Evolutionary conservation across 2,113 vertebrate species (phyloP).

Genomic region (Australoheros scitulus): DNA sequence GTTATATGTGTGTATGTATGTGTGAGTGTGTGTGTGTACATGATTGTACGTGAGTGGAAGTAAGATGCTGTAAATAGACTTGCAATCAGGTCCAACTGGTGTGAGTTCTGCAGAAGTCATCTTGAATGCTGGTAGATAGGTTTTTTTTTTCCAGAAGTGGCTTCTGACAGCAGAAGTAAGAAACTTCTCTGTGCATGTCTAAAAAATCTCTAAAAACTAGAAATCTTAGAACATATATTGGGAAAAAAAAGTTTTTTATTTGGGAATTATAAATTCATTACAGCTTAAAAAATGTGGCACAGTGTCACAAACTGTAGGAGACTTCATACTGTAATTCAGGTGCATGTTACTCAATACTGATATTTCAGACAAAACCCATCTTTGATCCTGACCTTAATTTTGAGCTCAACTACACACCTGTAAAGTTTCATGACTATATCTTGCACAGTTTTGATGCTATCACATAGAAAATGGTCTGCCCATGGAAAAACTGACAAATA

Average conservation of each 20-base stretch:
- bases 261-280: neutral
- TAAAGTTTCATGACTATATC: neutral
- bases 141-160: conserved; percentile 47
- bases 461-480: neutral
- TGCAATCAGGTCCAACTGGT: conserved; percentile 35
- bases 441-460: neutral
- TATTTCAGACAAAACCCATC: neutral
- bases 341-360: neutral
- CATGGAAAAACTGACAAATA: neutral
- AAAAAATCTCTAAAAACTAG: neutral
- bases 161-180: neutral
- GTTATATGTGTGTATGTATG: neutral
- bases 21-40: neutral
- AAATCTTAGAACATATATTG: neutral
- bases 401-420: neutral
- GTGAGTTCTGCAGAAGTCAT: conserved; percentile 33
- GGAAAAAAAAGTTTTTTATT: neutral
- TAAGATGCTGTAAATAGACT: conserved; percentile 27
- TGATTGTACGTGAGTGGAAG: neutral
- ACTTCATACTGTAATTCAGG: neutral
- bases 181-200: neutral
- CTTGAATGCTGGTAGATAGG: neutral
- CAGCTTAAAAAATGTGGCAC: neutral
- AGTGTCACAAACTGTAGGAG: neutral
- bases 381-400: neutral